Evolutionary conservation across 2,797 vertebrate genomes (phyloP), one percentile per base, ranked within the genome.

Genomic region (Limosa lapponica): DNA sequence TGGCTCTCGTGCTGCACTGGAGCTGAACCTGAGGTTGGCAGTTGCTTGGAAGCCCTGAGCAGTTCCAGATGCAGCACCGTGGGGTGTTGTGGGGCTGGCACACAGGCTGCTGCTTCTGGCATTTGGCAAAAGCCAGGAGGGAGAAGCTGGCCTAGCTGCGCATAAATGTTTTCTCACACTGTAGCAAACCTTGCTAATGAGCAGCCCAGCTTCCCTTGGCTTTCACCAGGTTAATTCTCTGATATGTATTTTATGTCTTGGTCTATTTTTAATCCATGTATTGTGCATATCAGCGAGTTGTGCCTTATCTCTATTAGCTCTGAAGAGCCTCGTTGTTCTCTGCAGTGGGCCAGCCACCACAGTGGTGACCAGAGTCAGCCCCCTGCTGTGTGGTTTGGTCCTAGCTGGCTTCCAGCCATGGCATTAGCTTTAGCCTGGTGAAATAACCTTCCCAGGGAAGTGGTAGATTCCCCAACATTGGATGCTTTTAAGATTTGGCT

Each of bases 11-110:
- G 46, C 30, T 92, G 46, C 62, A 13, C 65, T 32, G 43, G 36
- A 64, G 55, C 25, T 95, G 65, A 81, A 65, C 52, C 43, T 1
- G 0, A 54, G 57, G 57, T 34, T 0, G 0, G 3, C 0, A 10
- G 11, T 11, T 75, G 24, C 51, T 64, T 57, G 55, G 48, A 36
- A 80, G 37, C 23, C 37, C 30, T 30, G 37, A 79, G 25, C 0
- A 0, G 18, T 34, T 91, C 87, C 65, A 37, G 54, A 43, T 82
- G 67, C 0, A 0, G 44, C 15, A 14, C 37, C 0, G 0, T 1
- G 6, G 43, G 49, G 11, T 1, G 6, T 20, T 10, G 28, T 24
- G 64, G 11, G 41, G 12, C 13, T 8, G 17, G 55, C 37, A 57
- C n/a, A 27, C 11, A 46, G 55, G 49, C 69, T 72, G 43, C 73